Evolutionary conservation across 2,113 vertebrate genomes (phyloP).

Genomic region (Geothlypis trichas): DNA sequence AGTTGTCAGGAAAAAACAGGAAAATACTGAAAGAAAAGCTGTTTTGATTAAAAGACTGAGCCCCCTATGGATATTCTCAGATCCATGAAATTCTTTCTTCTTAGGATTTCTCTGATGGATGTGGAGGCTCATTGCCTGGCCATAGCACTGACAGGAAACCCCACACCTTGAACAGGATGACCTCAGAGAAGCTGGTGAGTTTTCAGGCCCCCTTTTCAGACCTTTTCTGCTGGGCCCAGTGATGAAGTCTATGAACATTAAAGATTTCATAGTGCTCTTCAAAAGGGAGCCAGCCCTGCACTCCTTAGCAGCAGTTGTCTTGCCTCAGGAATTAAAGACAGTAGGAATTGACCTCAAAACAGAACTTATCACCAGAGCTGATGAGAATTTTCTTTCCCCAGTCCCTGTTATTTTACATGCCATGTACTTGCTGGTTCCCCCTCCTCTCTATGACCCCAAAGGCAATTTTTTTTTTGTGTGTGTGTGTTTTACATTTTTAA

Average conservation of each 20-base stretch:
- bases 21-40: conserved; percentile 35
- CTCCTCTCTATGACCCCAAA: rapidly evolving
- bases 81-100: conserved; percentile 45
- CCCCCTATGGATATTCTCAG: conserved; percentile 35
- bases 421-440: neutral
- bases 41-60: conserved; percentile 52
- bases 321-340: conserved; percentile 11
- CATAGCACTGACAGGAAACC: conserved; percentile 2
- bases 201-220: neutral
- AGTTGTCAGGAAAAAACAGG: conserved; percentile 31
- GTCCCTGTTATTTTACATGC: neutral
- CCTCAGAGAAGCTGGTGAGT: conserved; percentile 23
- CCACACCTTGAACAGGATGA: conserved; percentile 38
- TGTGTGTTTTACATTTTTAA: neutral
- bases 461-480: neutral
- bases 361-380: neutral
- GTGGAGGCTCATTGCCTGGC: neutral
- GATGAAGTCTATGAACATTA: neutral
- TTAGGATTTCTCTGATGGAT: conserved; percentile 13
- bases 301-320: neutral
- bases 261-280: conserved; percentile 20
- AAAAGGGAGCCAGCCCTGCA: neutral
- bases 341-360: neutral
- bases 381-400: neutral
- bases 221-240: neutral